A percentile compares a stretch with the other conserved stretches of the same genome.
Conservation (phyloP, 2,797 vertebrate species). For the Arnoldichthys spilopterus region DNA sequence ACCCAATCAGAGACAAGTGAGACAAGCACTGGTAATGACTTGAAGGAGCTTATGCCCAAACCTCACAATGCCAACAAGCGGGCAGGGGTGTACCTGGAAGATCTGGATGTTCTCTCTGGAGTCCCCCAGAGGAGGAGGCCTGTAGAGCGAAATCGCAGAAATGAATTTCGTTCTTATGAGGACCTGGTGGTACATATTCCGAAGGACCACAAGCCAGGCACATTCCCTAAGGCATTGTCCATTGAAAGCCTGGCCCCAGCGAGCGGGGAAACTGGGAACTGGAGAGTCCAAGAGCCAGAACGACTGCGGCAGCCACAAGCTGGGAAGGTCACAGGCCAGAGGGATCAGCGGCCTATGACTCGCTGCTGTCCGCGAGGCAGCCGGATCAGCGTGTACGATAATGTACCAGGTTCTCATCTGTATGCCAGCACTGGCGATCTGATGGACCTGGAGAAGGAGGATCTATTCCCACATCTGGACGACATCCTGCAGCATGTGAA, state of each 20-base stretch:
- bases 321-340: conserved; percentile 61
- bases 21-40: conserved; percentile 77
- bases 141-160: conserved; percentile 80
- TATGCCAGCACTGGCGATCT: conserved; percentile 96
- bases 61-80: conserved; percentile 74
- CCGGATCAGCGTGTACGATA: conserved; percentile 95
- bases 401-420: conserved; percentile 93
- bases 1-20: conserved; percentile 77
- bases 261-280: conserved; percentile 51
- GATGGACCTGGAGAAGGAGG: conserved; percentile 90
- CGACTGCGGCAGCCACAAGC: conserved; percentile 61
- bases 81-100: conserved; percentile 94
- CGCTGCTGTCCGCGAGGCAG: conserved; percentile 88
- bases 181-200: conserved; percentile 93
- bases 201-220: conserved; percentile 97
- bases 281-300: conserved; percentile 52
- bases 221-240: conserved; percentile 96
- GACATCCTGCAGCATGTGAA: conserved; percentile 93
- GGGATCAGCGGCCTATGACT: conserved; percentile 76
- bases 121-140: conserved; percentile 43
- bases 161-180: conserved; percentile 93
- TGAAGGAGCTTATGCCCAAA: conserved; percentile 81
- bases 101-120: conserved; percentile 78
- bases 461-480: conserved; percentile 90
- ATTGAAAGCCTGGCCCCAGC: conserved; percentile 94